Conservation (phyloP, 2,888 invertebrate species). For the Dicycla oo region DNA sequence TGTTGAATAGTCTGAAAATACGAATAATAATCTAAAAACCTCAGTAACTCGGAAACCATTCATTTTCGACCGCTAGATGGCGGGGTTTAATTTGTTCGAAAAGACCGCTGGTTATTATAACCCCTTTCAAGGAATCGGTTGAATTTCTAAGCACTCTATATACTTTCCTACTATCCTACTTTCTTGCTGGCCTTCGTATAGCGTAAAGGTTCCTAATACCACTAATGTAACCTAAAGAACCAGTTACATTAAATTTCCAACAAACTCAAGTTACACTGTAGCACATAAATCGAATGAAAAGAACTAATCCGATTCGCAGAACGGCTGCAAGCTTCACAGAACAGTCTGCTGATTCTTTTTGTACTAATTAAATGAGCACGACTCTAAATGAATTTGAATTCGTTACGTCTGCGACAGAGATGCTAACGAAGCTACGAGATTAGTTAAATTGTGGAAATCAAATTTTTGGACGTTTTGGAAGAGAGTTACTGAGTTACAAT, state of each 20-base stretch:
- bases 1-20: too few species aligned
- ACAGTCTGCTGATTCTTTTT: constrained; percentile 22
- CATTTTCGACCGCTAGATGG: too few species aligned
- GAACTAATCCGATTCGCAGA: constrained; percentile 29
- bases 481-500: too few species aligned
- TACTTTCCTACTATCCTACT: background rate
- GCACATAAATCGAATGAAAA: constrained; percentile 17
- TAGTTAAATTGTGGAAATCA: background rate
- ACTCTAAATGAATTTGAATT: constrained; percentile 36
- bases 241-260: background rate
- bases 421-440: constrained; percentile 30
- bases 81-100: too few species aligned
- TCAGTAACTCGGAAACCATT: too few species aligned
- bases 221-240: background rate
- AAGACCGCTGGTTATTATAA: too few species aligned
- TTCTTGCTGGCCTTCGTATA: background rate
- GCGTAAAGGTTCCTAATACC: background rate
- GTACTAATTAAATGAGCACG: constrained; percentile 19
- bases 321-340: constrained; percentile 20
- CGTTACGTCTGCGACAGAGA: constrained; percentile 16
- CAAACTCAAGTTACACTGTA: constrained; percentile 9
- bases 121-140: too few species aligned
- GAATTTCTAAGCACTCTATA: too few species aligned
- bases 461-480: background rate
- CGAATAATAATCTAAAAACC: too few species aligned